A percentile compares a stretch with the other conserved stretches of the same genome.
These are phyloP conservation scores for Magallana ariakensis DNA, from an alignment of 1,140 invertebrate genomes.

Conservation along the genomic window DNA sequence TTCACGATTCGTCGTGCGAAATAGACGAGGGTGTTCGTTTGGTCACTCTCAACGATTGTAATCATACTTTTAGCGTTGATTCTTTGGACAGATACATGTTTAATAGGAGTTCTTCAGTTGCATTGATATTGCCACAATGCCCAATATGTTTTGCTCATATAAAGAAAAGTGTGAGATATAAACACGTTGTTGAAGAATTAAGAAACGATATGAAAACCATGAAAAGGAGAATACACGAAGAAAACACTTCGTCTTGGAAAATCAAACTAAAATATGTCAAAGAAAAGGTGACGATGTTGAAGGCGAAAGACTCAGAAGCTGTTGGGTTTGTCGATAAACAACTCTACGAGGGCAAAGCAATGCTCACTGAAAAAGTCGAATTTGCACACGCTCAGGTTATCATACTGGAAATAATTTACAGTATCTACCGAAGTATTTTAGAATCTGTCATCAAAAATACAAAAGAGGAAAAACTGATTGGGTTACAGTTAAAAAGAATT, in stretches of 20 bases:
- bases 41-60: conserved; percentile 65
- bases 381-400: neutral
- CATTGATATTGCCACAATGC: conserved; percentile 83
- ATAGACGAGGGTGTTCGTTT: conserved; percentile 75
- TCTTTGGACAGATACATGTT: conserved; percentile 79
- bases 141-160: conserved; percentile 84
- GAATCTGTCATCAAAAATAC: neutral
- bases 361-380: neutral
- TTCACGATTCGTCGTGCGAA: conserved; percentile 82
- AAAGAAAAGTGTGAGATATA: conserved; percentile 83
- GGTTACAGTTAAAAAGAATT: neutral
- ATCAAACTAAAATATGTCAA: neutral
- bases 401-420: neutral
- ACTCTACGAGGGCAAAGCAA: neutral
- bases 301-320: neutral
- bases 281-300: neutral
- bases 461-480: neutral
- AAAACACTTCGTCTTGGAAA: neutral
- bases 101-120: conserved; percentile 60
- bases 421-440: neutral
- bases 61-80: conserved; percentile 57
- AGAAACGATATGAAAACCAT: conserved; percentile 56
- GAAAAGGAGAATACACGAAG: conserved; percentile 39
- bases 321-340: neutral
- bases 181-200: conserved; percentile 81